Evolutionary conservation across 2,113 vertebrate genomes (phyloP).

Genomic region (Taxidea taxus): DNA sequence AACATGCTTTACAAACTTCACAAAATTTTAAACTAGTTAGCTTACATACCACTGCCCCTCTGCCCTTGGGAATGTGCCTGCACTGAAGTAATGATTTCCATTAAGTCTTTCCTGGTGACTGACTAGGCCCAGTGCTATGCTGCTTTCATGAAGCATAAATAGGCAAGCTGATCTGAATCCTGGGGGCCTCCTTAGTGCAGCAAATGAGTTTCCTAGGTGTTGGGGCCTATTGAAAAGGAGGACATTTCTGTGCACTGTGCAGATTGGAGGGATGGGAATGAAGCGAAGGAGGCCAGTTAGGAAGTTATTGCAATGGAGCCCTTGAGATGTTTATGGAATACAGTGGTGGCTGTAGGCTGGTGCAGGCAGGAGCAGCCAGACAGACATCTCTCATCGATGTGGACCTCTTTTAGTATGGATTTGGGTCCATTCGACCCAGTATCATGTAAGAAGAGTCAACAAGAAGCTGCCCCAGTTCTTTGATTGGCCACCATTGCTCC

Average conservation of each 20-base stretch:
- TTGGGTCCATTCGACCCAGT: no score
- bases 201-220: neutral
- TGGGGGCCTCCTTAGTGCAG: no score
- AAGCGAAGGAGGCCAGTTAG: neutral
- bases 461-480: no score
- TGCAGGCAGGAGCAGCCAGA: neutral
- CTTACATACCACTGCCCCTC: neutral
- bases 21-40: neutral
- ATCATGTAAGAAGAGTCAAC: neutral
- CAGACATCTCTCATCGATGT: fast-evolving
- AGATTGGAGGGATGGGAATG: neutral
- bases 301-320: neutral
- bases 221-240: neutral
- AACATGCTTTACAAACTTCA: neutral
- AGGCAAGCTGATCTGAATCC: neutral
- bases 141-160: neutral
- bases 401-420: neutral
- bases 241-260: neutral
- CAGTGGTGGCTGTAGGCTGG: no score
- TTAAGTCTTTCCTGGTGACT: no score
- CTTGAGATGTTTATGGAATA: neutral
- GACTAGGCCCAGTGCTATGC: no score
- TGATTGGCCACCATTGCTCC: neutral
- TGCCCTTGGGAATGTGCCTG: neutral
- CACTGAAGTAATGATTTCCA: no score